Evolutionary conservation across 2,797 vertebrate genomes (phyloP), one percentile per base, ranked within the genome.

Genomic region (Spea hammondii): DNA sequence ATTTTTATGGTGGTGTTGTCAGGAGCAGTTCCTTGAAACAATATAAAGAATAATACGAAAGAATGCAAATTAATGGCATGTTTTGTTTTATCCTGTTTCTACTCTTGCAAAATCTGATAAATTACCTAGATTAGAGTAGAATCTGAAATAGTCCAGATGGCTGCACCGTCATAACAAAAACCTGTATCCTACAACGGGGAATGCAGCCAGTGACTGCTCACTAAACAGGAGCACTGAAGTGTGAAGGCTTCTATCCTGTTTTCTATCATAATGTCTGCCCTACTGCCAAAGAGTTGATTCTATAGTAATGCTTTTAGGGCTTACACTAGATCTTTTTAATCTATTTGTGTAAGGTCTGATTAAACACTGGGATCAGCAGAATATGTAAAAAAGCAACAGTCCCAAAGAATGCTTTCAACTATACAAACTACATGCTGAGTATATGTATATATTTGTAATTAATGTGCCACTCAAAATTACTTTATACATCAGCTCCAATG

Each of bases 141-240:
- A 78, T 71, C 14, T 80, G 72, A 80, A 65, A 57, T 12, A 75
- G 57, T 70, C 78, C 78, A 80, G 72, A 80, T 80, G 78, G 72
- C 72, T 80, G 46, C 72, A 75, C 66, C 72, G 66, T 75, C 72
- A 80, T 80, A 80, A 80, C 78, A 80, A 75, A 80, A 50, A 70
- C 69, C 78, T 74, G 72, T 80, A 75, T 80, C 78, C 72, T 80
- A 80, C 78, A 80, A 74, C 72, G 75, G 57, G 72, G 54, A 76
- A 66, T 66, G 79, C 51, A 71, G 73, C 67, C 79, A 75, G 73
- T 32, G 54, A 51, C 73, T 65, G 46, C 50, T 44, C 51, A 72
- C 66, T 76, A 76, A 59, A 76, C 73, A 80, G 73, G 17, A 76
- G 68, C 79, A 65, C 51, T 70, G 57, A 60, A 76, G 73, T 66